A percentile compares a stretch with the other conserved stretches of the same genome.
Evolutionary conservation across 2,797 vertebrate genomes (phyloP).

Genomic region (Cuculus canorus): DNA sequence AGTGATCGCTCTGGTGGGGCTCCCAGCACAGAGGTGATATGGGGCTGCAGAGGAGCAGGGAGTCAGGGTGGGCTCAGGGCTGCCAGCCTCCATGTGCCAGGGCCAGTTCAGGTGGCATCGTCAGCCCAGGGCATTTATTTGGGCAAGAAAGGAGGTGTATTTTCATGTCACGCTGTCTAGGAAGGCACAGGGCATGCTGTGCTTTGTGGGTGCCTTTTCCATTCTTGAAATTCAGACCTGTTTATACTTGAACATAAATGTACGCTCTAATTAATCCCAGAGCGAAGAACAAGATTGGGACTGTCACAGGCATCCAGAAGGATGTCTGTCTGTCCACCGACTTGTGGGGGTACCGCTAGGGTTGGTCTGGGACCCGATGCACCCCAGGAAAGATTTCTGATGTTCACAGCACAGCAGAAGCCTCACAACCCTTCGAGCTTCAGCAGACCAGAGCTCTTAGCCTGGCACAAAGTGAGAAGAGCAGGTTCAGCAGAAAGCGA

Average conservation of each 20-base stretch:
- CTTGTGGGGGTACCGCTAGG: background rate
- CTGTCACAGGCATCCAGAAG: rapidly evolving
- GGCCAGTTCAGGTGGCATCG: too few species aligned
- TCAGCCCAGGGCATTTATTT: too few species aligned
- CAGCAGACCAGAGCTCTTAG: background rate
- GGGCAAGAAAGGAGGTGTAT: background rate
- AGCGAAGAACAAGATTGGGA: background rate
- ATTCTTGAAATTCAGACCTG: background rate
- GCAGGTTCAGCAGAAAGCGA: slow-evolving; percentile 12
- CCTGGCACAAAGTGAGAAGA: background rate
- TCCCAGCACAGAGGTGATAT: too few species aligned
- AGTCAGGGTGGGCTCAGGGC: too few species aligned
- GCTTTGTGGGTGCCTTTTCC: background rate
- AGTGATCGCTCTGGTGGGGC: too few species aligned
- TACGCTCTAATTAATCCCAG: background rate
- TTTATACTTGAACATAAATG: background rate
- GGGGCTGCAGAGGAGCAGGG: too few species aligned
- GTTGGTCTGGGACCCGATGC: background rate
- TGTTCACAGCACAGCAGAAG: background rate
- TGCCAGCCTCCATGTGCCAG: too few species aligned
- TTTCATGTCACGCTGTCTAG: too few species aligned
- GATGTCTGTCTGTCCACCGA: background rate
- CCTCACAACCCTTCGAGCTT: background rate
- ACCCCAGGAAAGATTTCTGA: background rate
- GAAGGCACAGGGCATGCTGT: background rate